Evolutionary conservation across 1,140 invertebrate species (phyloP), one percentile per base, ranked within the genome.

Genomic region (Drosophila asahinai): DNA sequence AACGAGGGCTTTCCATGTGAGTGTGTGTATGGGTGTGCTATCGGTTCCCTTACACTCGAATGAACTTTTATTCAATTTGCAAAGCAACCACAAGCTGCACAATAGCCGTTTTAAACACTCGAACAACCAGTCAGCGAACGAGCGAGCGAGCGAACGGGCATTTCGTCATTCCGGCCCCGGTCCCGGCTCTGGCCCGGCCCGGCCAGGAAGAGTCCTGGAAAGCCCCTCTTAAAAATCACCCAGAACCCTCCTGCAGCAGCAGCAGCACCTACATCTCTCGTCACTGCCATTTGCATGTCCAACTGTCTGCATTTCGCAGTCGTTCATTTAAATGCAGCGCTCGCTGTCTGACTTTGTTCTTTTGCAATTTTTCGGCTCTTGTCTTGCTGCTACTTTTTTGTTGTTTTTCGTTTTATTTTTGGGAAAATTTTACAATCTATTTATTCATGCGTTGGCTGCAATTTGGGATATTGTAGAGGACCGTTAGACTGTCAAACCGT

Each of bases 1-100:
- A 68, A 55, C 64, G 64, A 71, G 64, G 47, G 42, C 19, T 62
- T 57, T 54, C 48, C 60, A 60, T 75, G 73, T 81, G 78, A 68
- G 62, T 51, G 43, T 30, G 36, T 72, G 77, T 72, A 42, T 79
- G 61, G 40, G 67, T 80, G 75, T 80, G 90, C 89, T 91, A 91
- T 91, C 89, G 89, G 81, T 83, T 91, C 80, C 64, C 81, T 91
- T 89, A 91, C 89, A 92, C 89, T 92, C 83, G 83, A 91, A 80
- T 92, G 89, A 82, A 91, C 90, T 92, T 91, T 90, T 90, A 89
- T 89, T 89, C 86, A 89, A 89, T 89, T 89, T 89, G 86, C 86
- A 89, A 89, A 90, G 86, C 86, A 89, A 90, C 86, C 86, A 86
- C 86, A 89, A 89, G 86, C 86, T 89, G 86, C 81, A 89, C 86